phyloP scores from a whole-genome alignment of 92 coral and sea anemone genomes.

The Parazoanthus atlanticus region DNA sequence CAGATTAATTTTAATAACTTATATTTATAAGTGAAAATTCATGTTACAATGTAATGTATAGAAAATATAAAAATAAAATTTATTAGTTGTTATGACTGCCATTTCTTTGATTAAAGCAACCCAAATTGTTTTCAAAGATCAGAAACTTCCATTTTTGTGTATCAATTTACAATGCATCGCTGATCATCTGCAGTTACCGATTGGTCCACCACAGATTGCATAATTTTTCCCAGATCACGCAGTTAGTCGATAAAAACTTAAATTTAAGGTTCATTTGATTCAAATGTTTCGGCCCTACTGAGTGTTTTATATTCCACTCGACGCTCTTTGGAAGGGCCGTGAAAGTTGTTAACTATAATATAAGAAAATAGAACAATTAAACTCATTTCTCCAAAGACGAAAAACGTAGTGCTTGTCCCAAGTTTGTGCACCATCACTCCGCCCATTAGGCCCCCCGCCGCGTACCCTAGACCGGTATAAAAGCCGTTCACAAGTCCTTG shows the following conservation, averaged over 20 bases:
- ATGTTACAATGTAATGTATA: not conserved
- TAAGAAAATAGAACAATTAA: slow-evolving; percentile 85
- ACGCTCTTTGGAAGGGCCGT: slow-evolving; percentile 46
- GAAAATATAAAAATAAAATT: not conserved
- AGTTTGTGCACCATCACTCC: slow-evolving; percentile 94
- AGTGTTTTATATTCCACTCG: slow-evolving; percentile 16
- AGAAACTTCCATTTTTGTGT: not conserved
- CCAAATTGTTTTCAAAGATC: too few relatives aligned
- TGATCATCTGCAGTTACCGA: not conserved
- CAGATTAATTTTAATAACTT: too few relatives aligned
- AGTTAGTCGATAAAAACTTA: not conserved
- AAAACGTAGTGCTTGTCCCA: slow-evolving; percentile 94
- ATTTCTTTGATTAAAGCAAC: too few relatives aligned
- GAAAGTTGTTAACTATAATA: slow-evolving; percentile 83
- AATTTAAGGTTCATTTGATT: slow-evolving; percentile 24
- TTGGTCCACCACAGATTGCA: not conserved
- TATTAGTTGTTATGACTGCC: not conserved
- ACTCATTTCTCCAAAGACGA: slow-evolving; percentile 92
- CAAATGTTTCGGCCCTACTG: slow-evolving; percentile 30
- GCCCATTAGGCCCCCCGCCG: slow-evolving; percentile 91
- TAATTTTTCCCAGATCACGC: too few relatives aligned
- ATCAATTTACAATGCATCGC: not conserved
- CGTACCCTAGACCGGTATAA: slow-evolving; percentile 95
- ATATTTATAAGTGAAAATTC: not conserved
- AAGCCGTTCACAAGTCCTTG: slow-evolving; percentile 97